Base-by-base conservation (phyloP, 2,113 vertebrate genomes). In the Edolisoma coerulescens region DNA sequence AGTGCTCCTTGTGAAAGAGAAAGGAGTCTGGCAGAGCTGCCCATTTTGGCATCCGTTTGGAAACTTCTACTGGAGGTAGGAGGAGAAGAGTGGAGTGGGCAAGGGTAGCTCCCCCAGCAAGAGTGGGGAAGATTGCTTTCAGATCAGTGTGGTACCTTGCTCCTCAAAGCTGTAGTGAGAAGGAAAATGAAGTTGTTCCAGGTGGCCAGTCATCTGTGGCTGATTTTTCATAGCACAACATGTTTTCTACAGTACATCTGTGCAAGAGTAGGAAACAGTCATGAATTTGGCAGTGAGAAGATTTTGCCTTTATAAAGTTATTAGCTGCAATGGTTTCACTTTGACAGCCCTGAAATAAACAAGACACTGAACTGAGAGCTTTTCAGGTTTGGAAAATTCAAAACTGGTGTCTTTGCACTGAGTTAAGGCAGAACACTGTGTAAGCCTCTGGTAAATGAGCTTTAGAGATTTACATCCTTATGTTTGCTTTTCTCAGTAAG, bases 1-100 rank as follows among this genome's bases (percentile, higher is more conserved):
- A 37, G 16, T 3, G 7, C 19, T 54, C 33, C 44, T 60, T 86
- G 12, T 42, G 42, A 68, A 60, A 52, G 44, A 45, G 53, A 59
- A 68, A 54, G 33, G 52, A 60, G 11, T 24, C 41, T 69, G 59
- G 41, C 59, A 90, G 70, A 79, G 42, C 30, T 59, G 41, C 13
- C 28, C 4, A 1, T 33, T n/a, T 24, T 52, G 60, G 30, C 27
- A 64, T 20, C n/a, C 24, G 23, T 21, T 53, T 2, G 3, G 47
- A 67, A 76, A 33, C 16, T 17, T 4, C 47, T 52, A 4, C 17
- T 0, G 1, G 16, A 90, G 47, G 30, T 8, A 41, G 50, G 23
- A 74, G 27, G 19, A 69, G 33, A 42, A n/a, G 33, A 60, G 33
- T 1, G 0, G 7, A 26, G 13, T 1, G 0, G 37, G 24, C 0